These are phyloP conservation scores for Girardinichthys multiradiatus DNA, from an alignment of 2,113 vertebrate species.

Conservation along the genomic window DNA sequence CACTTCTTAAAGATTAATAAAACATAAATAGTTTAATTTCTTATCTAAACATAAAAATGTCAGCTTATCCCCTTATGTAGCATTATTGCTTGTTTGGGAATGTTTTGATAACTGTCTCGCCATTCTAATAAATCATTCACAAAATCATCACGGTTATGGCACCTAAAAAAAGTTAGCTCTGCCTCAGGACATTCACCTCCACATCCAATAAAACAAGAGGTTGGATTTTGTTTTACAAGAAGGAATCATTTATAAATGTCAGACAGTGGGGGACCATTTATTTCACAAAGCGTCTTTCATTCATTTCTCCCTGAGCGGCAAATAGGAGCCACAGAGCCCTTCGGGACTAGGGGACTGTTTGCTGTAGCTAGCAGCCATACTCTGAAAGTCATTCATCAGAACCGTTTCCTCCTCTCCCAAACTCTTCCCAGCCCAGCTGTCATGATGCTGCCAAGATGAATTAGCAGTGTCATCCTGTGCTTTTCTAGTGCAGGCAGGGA, in stretches of 20 bases:
- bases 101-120: not conserved
- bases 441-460: constrained; percentile 63
- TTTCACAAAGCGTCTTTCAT: constrained; percentile 69
- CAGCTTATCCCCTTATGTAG: too few relatives aligned
- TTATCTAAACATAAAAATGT: not conserved
- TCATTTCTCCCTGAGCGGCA: constrained; percentile 53
- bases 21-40: constrained; percentile 1
- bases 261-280: constrained; percentile 59
- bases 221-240: constrained; percentile 54
- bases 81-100: not conserved
- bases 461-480: constrained; percentile 54
- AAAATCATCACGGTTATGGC: constrained; percentile 32
- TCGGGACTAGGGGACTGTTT: constrained; percentile 54
- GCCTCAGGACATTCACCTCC: constrained; percentile 19
- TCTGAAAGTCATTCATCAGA: constrained; percentile 73
- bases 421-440: constrained; percentile 53
- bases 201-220: constrained; percentile 50
- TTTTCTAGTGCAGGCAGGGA: constrained; percentile 34
- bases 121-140: not conserved
- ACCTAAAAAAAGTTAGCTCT: constrained; percentile 3
- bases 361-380: constrained; percentile 48
- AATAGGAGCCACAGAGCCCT: constrained; percentile 53
- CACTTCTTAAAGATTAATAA: not conserved
- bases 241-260: constrained; percentile 67
- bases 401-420: constrained; percentile 48